These are phyloP conservation scores for Dromiciops gliroides DNA, from an alignment of 2,113 vertebrate genomes.

Conservation along the genomic window DNA sequence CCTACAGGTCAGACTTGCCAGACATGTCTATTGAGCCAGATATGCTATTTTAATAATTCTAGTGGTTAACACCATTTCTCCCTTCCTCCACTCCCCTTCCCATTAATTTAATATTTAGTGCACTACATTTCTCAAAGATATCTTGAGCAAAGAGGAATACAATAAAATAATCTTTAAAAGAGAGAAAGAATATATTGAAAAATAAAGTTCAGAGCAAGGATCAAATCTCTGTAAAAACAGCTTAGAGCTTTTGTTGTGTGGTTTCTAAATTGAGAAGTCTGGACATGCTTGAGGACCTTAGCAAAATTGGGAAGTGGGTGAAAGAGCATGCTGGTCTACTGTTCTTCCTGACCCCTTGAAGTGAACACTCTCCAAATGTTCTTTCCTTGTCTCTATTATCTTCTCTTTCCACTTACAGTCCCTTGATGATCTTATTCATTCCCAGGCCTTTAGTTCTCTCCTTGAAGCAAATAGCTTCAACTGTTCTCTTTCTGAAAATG, in stretches of 20 bases:
- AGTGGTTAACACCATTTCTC: not conserved
- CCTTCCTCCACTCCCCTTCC: not conserved
- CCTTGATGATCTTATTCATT: not conserved
- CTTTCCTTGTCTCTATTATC: not conserved
- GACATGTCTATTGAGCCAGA: not conserved
- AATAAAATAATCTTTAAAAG: not conserved
- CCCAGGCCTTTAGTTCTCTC: not conserved
- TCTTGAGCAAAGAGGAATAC: not conserved
- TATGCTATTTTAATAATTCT: not conserved
- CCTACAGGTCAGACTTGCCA: not conserved
- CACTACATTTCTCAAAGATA: not conserved
- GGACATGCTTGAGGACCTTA: not conserved
- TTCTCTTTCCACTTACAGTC: not conserved
- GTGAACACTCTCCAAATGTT: not conserved
- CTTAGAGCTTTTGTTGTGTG: not conserved
- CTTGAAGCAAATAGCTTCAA: not conserved
- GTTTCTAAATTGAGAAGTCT: slow-evolving; percentile 2
- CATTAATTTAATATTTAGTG: not conserved
- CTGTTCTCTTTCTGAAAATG: not conserved
- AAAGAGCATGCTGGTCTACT: not conserved
- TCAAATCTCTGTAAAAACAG: not conserved
- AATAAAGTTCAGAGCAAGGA: not conserved
- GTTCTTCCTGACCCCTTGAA: not conserved
- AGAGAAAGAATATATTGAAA: not conserved
- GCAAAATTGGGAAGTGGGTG: not conserved